Evolutionary conservation across 2,888 invertebrate species (phyloP).

Genomic region (Baronia brevicornis): DNA sequence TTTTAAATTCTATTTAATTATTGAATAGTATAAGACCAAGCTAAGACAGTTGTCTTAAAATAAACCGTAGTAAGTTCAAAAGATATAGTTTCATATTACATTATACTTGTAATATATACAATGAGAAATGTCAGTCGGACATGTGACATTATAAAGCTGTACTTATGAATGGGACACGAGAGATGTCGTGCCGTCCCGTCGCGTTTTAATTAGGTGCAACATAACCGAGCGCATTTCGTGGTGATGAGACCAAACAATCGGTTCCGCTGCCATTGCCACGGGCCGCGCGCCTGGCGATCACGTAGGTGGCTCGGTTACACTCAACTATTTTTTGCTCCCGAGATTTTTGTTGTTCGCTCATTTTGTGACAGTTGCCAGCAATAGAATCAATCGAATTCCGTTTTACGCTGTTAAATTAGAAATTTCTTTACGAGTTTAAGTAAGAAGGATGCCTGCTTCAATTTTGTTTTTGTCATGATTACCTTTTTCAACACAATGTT

Average conservation of each 20-base stretch:
- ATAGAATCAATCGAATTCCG: conserved; percentile 54
- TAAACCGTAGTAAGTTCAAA: conserved; percentile 19
- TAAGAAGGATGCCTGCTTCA: conserved; percentile 44
- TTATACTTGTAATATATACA: conserved; percentile 50
- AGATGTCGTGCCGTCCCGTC: conserved; percentile 60
- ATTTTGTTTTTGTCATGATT: conserved; percentile 14
- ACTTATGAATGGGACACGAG: conserved; percentile 37
- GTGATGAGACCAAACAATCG: conserved; percentile 65
- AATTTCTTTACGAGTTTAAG: conserved; percentile 54
- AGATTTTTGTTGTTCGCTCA: conserved; percentile 61
- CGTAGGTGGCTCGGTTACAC: conserved; percentile 65
- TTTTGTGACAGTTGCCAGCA: conserved; percentile 56
- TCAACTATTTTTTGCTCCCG: conserved; percentile 54
- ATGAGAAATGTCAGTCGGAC: conserved; percentile 51
- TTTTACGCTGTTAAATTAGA: conserved; percentile 58
- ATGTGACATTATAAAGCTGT: conserved; percentile 36
- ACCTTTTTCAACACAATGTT: conserved; percentile 28
- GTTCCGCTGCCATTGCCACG: conserved; percentile 58
- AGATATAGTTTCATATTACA: conserved; percentile 27
- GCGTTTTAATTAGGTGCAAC: conserved; percentile 68
- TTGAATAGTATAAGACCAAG: too few species aligned
- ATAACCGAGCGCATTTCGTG: conserved; percentile 56
- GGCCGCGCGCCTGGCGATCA: conserved; percentile 39
- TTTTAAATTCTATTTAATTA: too few species aligned
- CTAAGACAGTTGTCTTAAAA: too few species aligned